phyloP scores from a whole-genome alignment of 2,113 vertebrate species.

The Hylia prasina region DNA sequence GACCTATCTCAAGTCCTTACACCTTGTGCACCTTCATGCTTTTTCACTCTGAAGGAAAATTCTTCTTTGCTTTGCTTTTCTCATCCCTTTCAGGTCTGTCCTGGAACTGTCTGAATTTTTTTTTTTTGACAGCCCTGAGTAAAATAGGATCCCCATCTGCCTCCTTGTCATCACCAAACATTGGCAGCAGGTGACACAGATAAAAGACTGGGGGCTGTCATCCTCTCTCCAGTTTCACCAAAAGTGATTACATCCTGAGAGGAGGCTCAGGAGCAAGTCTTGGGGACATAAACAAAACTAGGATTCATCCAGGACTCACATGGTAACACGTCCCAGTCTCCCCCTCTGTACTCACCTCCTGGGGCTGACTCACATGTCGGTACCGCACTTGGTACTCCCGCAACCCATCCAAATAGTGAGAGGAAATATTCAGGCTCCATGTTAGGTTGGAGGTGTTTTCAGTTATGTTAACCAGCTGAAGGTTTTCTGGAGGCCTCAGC shows the following conservation, averaged over 20 bases:
- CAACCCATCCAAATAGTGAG: conserved; percentile 44
- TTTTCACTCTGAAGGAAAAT: neutral
- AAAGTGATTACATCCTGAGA: neutral
- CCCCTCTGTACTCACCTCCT: conserved; percentile 54
- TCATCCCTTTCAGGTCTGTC: neutral
- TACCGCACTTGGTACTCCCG: conserved; percentile 59
- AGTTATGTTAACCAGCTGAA: conserved; percentile 10
- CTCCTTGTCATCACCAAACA: neutral
- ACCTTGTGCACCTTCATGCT: accelerated
- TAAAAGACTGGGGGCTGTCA: neutral
- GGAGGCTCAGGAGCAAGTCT: neutral
- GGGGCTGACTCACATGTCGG: neutral
- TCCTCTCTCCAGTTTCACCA: neutral
- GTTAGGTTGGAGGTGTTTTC: conserved; percentile 59
- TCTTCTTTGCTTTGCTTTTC: neutral
- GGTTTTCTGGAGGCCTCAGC: conserved; percentile 51
- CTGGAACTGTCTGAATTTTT: neutral
- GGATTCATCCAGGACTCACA: accelerated
- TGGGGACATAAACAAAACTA: neutral
- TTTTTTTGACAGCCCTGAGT: neutral
- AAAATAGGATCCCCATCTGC: neutral
- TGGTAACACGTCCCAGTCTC: neutral
- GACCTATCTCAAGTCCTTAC: neutral
- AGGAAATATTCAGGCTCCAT: conserved; percentile 59
- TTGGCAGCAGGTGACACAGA: neutral